Conservation (phyloP, 2,113 vertebrate species). For the Ceyx melanurus region DNA sequence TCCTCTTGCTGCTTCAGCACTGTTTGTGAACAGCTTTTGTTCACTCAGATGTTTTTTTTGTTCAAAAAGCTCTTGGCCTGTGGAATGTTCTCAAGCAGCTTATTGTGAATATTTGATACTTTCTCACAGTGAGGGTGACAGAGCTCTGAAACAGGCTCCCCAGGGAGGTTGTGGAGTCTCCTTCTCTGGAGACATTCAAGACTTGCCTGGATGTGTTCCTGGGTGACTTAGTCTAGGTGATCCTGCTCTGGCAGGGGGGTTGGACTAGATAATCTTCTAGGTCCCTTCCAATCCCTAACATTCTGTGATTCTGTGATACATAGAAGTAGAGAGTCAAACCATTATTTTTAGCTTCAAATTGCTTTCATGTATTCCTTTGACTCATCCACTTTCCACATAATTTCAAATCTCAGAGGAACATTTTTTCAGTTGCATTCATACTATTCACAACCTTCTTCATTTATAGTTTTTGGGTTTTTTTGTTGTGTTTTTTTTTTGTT, state of each 20-base stretch:
- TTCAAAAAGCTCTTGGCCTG: background rate
- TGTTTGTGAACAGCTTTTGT: background rate
- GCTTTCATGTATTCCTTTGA: slow-evolving; percentile 14
- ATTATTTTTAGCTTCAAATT: background rate
- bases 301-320: background rate
- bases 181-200: no score
- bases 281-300: no score
- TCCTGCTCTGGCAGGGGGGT: no score
- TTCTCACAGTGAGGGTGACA: no score
- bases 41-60: background rate
- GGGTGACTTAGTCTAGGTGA: no score
- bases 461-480: background rate
- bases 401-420: slow-evolving; percentile 12
- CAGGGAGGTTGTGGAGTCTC: no score
- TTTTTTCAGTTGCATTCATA: slow-evolving; percentile 4
- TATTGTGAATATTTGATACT: background rate
- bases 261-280: no score
- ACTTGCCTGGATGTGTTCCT: no score
- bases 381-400: background rate
- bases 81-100: background rate
- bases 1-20: background rate
- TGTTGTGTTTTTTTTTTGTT: no score
- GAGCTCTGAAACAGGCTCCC: no score
- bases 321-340: background rate
- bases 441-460: background rate